Base-by-base conservation (phyloP, 1,140 invertebrate species). In the Drosophila albomicans region DNA sequence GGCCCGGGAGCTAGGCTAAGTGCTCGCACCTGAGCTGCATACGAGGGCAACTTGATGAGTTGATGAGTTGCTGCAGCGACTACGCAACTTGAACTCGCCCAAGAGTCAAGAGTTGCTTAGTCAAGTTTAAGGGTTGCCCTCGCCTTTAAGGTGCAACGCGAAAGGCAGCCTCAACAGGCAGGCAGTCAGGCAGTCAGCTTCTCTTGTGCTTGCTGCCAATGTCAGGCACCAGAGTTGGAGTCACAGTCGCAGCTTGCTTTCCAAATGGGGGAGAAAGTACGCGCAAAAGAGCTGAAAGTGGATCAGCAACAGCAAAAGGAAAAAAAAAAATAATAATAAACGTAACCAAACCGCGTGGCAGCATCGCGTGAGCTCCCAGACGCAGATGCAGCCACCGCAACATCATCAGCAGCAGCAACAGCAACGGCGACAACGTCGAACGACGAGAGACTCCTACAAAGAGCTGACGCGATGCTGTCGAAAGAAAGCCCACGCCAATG, bases 221-320 rank as follows among this genome's bases (percentile, higher is more conserved):
- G 70, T 15, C 66, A 69, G 59, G 30, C 52, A 32, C 20, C 20
- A 20, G 30, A 38, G 15, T 68, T 13, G 8, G n/a, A 68, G 43
- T 49, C 43, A 0, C 58, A 58, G 48, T 62, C 66, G 63, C 58
- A 49, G 81, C 71, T 79, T 71, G 82, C 82, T 86, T 86, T 86
- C 82, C 85, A 88, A 84, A 78, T 80, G 80, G 84, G 80, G 80
- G 85, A 89, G 84, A 87, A 75, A 79, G 82, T 89, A 69, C 81
- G 79, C 69, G 78, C 78, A 62, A 88, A 89, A 88, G 84, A 84
- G 82, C 88, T 84, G 88, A 87, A 87, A 87, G 84, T 87, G 84
- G 84, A 87, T 87, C 84, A 87, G 84, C 84, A 71, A 78, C 87
- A 15, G 61, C 43, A 32, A 46, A 15, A 51, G 48, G 8, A 82